Base-by-base conservation (phyloP, 2,113 vertebrate genomes). In the Saccopteryx leptura region DNA sequence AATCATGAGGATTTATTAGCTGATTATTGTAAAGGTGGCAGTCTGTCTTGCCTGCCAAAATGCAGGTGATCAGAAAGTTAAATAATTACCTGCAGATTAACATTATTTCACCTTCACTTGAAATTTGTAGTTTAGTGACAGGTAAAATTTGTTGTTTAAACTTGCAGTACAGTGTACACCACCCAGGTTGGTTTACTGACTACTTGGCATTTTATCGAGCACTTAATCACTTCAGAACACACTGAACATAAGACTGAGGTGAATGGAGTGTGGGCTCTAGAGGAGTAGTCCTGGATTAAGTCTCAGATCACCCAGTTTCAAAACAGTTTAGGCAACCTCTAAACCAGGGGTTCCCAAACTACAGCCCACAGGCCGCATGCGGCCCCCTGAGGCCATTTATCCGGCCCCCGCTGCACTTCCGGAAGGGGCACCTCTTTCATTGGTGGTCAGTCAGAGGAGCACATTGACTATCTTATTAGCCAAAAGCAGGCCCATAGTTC, bases 1-100 rank as follows among this genome's bases (percentile, higher is more conserved):
- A 98, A 98, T 98, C 97, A 98, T 80, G 95, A 97, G 95, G 98
- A 98, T 99, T 98, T 99, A 99, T 98, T 98, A 98, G 97, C 94
- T 97, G 98, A 98, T 98, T 98, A 98, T 96, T 2, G 8, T 97
- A 97, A 98, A 98, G 96, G 97, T 98, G 97, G 97, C 96, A 95
- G 96, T 96, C 91, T 66, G 2, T 96, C 97, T 97, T 85, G 72
- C 95, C 96, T 98, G 97, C 96, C 96, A 97, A 98, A 98, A 97
- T 5, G 61, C 79, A 97, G 97, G 97, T 95, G 86, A 98, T 98
- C 97, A 97, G 96, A 74, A 98, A 98, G 95, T 95, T 97, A 97
- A 98, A 98, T 98, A 98, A 98, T 98, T 98, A 97, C 96, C 97
- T 0, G n/a, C 94, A 80, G 66, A 98, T 98, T 98, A 98, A 97